Evolutionary conservation across 1,140 invertebrate genomes (phyloP).

Genomic region (Homalodisca vitripennis): DNA sequence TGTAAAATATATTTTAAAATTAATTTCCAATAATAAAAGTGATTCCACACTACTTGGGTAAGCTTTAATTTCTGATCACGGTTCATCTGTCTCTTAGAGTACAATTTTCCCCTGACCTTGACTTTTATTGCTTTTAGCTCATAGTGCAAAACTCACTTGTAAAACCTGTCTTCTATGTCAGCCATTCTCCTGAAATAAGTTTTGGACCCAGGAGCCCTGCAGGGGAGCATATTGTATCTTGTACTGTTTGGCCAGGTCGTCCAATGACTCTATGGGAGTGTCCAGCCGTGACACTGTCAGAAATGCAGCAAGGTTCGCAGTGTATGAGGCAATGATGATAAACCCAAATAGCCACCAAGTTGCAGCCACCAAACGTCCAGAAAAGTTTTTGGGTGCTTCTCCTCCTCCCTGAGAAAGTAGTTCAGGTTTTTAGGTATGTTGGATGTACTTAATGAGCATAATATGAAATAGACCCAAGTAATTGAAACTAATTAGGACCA

Average conservation of each 20-base stretch:
- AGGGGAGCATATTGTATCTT: constrained; percentile 93
- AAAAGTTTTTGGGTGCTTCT: constrained; percentile 94
- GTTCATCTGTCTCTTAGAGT: no score
- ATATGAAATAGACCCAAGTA: no score
- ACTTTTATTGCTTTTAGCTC: not conserved
- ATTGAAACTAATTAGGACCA: no score
- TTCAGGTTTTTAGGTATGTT: no score
- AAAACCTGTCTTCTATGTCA: constrained; percentile 91
- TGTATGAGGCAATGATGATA: constrained; percentile 98
- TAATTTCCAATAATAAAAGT: not conserved
- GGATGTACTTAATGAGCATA: no score
- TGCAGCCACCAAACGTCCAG: constrained; percentile 87
- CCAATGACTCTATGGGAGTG: constrained; percentile 87
- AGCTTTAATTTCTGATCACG: no score
- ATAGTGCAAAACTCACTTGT: constrained; percentile 67
- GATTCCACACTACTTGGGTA: not conserved
- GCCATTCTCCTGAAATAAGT: constrained; percentile 96
- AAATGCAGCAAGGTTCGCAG: constrained; percentile 94
- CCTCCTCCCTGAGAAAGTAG: constrained; percentile 74
- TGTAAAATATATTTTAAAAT: not conserved
- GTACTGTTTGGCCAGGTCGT: constrained; percentile 92
- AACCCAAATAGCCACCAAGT: constrained; percentile 99
- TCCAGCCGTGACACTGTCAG: constrained; percentile 91
- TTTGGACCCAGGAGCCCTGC: constrained; percentile 79
- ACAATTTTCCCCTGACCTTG: no score